phyloP scores from a whole-genome alignment of 2,797 vertebrate species.

The Typhlichthys eigenmanni region DNA sequence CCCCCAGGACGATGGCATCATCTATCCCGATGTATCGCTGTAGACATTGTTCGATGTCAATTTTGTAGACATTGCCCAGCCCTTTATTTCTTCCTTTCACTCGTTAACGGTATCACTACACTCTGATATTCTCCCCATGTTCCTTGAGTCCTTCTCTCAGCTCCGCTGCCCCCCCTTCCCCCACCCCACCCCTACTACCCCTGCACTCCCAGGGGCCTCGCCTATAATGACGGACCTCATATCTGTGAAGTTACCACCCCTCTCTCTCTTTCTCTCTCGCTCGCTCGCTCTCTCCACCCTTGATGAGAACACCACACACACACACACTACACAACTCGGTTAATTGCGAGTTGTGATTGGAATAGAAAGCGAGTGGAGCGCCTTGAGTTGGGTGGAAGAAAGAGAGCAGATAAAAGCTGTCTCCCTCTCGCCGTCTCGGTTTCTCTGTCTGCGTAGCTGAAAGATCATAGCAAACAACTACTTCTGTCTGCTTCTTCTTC shows the following conservation, averaged over 20 bases:
- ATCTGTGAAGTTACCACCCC: slow-evolving; percentile 65
- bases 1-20: too few relatives aligned
- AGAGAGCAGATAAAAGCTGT: slow-evolving; percentile 3
- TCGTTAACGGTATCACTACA: slow-evolving; percentile 17
- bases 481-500: slow-evolving; percentile 33
- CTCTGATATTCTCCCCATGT: background rate
- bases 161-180: slow-evolving; percentile 39
- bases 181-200: slow-evolving; percentile 18
- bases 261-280: slow-evolving; percentile 39
- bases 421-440: slow-evolving; percentile 20
- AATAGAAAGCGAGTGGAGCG: slow-evolving; percentile 22
- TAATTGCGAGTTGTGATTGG: slow-evolving; percentile 56
- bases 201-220: slow-evolving; percentile 60
- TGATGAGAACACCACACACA: slow-evolving; percentile 43
- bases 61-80: background rate
- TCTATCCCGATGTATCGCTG: too few relatives aligned
- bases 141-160: slow-evolving; percentile 42
- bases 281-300: slow-evolving; percentile 27
- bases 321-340: slow-evolving; percentile 22
- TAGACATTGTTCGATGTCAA: too few relatives aligned
- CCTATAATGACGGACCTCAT: slow-evolving; percentile 72
- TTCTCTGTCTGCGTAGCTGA: slow-evolving; percentile 32
- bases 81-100: slow-evolving; percentile 60
- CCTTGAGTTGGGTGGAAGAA: slow-evolving; percentile 4
- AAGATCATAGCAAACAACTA: slow-evolving; percentile 56